Percentiles rank a stretch among this genome's conserved stretches.
Conservation (phyloP, 2,113 vertebrate genomes). For the Pomatorhinus ruficollis region DNA sequence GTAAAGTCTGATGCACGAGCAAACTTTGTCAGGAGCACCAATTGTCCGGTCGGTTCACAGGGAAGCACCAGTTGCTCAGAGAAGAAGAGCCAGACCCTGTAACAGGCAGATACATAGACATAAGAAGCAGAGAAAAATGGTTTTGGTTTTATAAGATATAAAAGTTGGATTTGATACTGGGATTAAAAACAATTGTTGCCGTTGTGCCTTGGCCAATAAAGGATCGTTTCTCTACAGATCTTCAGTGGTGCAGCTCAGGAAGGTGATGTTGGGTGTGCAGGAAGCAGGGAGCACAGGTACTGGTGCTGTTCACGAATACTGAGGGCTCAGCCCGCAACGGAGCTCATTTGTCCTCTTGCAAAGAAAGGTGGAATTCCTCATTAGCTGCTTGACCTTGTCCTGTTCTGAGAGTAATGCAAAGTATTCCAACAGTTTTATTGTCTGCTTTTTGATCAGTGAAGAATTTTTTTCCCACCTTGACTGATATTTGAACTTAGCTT, state of each 20-base stretch:
- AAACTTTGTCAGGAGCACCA: background rate
- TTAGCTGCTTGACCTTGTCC: background rate
- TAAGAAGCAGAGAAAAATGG: background rate
- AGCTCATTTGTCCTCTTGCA: background rate
- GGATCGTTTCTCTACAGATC: background rate
- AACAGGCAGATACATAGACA: background rate
- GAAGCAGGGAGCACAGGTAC: background rate
- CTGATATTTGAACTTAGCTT: slow-evolving; percentile 44
- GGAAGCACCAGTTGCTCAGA: background rate
- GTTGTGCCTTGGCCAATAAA: background rate
- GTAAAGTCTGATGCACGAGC: background rate
- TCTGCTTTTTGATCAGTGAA: slow-evolving; percentile 25
- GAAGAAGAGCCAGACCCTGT: background rate
- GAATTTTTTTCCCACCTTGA: slow-evolving; percentile 34
- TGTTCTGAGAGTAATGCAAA: background rate
- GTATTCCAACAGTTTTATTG: background rate
- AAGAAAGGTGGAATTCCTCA: background rate
- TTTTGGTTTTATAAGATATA: background rate
- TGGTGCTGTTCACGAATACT: background rate
- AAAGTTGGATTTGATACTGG: background rate
- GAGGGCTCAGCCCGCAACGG: background rate
- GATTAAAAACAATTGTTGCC: background rate
- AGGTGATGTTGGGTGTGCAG: background rate
- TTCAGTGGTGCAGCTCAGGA: background rate
- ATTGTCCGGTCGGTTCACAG: background rate